phyloP scores from a whole-genome alignment of 2,888 invertebrate species.

The Lathronympha strigana region DNA sequence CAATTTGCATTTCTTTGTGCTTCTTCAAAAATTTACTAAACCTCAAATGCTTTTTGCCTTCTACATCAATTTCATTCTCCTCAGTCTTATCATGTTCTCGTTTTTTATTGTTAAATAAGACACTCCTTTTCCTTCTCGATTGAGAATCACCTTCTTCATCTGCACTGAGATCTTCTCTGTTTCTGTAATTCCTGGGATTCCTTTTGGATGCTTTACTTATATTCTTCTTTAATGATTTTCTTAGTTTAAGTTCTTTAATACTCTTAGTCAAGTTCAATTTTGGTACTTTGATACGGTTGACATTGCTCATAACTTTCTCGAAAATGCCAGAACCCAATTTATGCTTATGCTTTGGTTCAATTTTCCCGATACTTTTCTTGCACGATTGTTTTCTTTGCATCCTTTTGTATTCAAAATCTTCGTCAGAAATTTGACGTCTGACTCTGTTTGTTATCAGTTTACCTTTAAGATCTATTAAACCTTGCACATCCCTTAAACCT shows the following conservation, averaged over 20 bases:
- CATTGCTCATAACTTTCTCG: conserved; percentile 24
- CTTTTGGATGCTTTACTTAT: conserved; percentile 41
- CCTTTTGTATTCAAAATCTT: conserved; percentile 41
- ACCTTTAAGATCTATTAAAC: conserved; percentile 49
- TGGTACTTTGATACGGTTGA: conserved; percentile 17
- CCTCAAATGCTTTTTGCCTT: conserved; percentile 53
- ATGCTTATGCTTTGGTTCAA: conserved; percentile 46
- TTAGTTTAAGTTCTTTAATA: conserved; percentile 47
- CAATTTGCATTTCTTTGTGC: conserved; percentile 56
- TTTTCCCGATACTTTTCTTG: conserved; percentile 44
- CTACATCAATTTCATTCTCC: conserved; percentile 61
- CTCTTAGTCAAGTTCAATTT: conserved; percentile 52
- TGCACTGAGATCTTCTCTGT: conserved; percentile 45
- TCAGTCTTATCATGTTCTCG: conserved; percentile 27
- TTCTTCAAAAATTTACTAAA: conserved; percentile 61
- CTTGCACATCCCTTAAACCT: conserved; percentile 57
- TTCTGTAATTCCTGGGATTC: conserved; percentile 42
- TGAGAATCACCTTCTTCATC: conserved; percentile 46
- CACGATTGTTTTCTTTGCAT: conserved; percentile 48
- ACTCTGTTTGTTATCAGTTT: conserved; percentile 44
- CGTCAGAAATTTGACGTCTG: conserved; percentile 54
- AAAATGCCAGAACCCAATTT: conserved; percentile 35
- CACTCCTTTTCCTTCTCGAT: conserved; percentile 42
- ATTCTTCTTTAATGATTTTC: conserved; percentile 37
- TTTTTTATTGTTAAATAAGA: conserved; percentile 42